Evolutionary conservation across 2,797 vertebrate genomes (phyloP).

Genomic region (Dipus sagitta): DNA sequence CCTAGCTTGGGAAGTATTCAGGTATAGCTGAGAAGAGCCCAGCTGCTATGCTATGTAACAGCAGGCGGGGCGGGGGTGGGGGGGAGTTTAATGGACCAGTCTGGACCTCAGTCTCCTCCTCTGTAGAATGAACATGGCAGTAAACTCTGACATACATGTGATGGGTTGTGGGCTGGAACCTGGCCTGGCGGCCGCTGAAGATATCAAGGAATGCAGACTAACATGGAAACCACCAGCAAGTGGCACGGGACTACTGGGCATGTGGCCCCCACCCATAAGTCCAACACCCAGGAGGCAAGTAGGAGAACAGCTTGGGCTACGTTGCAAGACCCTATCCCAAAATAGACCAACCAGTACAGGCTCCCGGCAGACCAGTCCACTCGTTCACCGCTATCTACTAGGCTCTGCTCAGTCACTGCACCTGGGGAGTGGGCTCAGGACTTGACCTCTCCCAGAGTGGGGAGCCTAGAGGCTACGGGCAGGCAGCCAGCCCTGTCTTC

Average conservation of each 20-base stretch:
- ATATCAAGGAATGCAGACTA: slow-evolving; percentile 17
- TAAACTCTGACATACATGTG: not conserved
- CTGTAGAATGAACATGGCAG: not conserved
- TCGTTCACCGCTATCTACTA: not conserved
- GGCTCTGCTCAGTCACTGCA: not conserved
- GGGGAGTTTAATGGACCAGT: not conserved
- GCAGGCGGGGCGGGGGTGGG: not conserved
- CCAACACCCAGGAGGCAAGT: not conserved
- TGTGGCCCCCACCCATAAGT: not conserved
- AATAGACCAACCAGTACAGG: not conserved
- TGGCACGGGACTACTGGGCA: not conserved
- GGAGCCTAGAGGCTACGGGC: not conserved
- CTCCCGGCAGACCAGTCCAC: not conserved
- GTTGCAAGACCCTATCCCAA: not conserved
- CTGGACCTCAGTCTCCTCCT: slow-evolving; percentile 48
- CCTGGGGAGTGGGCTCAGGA: not conserved
- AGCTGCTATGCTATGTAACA: not conserved
- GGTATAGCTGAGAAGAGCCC: not conserved
- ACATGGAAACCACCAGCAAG: not conserved
- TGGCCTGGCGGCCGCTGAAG: not conserved
- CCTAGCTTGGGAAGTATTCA: not conserved
- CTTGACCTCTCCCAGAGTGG: slow-evolving; percentile 5
- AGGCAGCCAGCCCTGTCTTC: not conserved
- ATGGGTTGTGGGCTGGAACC: not conserved
- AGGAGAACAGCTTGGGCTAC: not conserved